Evolutionary conservation across 2,888 invertebrate genomes (phyloP), one percentile per base, ranked within the genome.

Genomic region (Acrobasis repandana): DNA sequence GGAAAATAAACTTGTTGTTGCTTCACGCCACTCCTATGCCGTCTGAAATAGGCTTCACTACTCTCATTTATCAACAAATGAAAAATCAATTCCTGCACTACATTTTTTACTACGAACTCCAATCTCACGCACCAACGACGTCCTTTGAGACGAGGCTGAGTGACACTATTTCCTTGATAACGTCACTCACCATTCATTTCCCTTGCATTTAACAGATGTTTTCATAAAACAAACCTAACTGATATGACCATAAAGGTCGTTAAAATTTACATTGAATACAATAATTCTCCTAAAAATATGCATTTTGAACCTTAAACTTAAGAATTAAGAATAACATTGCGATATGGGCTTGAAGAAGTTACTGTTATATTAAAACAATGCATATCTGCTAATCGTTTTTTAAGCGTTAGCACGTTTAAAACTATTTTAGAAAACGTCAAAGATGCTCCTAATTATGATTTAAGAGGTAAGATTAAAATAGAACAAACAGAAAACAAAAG

Each of bases 91-190:
- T 54, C 54, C 54, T 54, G 36, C 0, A 28, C 28, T 28, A 54
- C 10, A 38, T 9, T 54, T 38, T 54, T 54, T 38, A 38, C 18
- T 8, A 36, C 18, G 2, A 18, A 15, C 51, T 34, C 43, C 38
- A 54, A 54, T 54, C 38, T 38, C 54, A 54, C 54, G 54, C 54
- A 38, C 43, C 54, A 54, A 6, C 43, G 54, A 9, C 54, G 54
- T 54, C 54, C 54, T 52, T 54, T 18, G 14, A 36, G 36, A 54
- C 54, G 54, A 54, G 38, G 54, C 18, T 43, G 9, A 38, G 38
- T 38, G 38, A 18, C 20, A 38, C 54, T 38, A 20, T 20, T 38
- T 54, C 20, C 54, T 38, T 38, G 38, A 38, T 54, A 38, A 54
- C 54, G 38, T 20, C 38, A 54, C 54, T 14, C 20, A 18, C 38